Conservation (phyloP, 2,888 invertebrate genomes). For the Tipula lateralis region DNA sequence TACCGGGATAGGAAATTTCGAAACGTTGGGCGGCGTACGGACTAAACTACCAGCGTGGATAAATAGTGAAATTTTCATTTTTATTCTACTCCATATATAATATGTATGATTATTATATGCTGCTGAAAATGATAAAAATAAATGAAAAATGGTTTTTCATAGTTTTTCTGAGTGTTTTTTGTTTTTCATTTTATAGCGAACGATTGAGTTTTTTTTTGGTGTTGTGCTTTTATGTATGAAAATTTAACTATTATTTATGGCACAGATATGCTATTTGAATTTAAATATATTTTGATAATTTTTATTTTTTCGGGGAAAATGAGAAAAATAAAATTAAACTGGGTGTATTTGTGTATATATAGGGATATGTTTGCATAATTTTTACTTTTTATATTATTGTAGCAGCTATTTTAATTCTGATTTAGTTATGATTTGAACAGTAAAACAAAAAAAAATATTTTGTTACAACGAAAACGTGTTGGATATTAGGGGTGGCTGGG, state of each 20-base stretch:
- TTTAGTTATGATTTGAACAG: neutral
- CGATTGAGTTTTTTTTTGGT: neutral
- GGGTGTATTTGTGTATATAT: neutral
- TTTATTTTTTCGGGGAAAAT: neutral
- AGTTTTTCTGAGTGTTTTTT: neutral
- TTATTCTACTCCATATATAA: neutral
- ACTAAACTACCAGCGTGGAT: neutral
- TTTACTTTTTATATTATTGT: neutral
- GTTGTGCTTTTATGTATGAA: neutral
- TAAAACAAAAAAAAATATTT: neutral
- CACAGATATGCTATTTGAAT: neutral
- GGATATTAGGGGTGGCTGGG: neutral
- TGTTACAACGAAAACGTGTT: neutral
- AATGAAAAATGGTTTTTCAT: neutral
- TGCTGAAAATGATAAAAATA: constrained; percentile 2
- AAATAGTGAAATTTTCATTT: neutral
- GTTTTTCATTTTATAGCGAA: neutral
- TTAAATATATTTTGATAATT: neutral
- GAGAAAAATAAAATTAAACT: neutral
- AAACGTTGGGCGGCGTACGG: neutral
- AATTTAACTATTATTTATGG: neutral
- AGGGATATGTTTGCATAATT: neutral
- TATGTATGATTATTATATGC: neutral
- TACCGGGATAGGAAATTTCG: neutral
- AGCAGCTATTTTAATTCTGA: neutral